Percentiles rank a stretch among this genome's conserved stretches.
These are phyloP conservation scores for Fabriciana adippe DNA, from an alignment of 2,888 invertebrate species.

Conservation along the genomic window DNA sequence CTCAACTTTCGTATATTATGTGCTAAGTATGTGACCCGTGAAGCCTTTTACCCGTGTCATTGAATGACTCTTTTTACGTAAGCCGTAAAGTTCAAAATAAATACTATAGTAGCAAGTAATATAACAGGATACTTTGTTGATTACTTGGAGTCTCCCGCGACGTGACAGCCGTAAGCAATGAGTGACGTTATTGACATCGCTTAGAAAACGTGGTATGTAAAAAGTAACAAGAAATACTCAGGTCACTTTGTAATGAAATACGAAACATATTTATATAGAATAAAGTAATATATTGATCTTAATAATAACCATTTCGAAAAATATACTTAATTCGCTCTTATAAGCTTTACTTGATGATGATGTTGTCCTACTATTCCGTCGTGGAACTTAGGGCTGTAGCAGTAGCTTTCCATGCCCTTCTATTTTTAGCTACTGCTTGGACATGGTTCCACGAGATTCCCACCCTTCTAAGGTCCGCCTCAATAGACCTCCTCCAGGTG, in stretches of 20 bases:
- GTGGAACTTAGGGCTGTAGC: too few species aligned
- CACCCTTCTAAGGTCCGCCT: too few species aligned
- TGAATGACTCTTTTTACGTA: neutral
- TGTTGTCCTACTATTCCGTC: too few species aligned
- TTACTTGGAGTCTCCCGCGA: constrained; percentile 16
- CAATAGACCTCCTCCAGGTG: too few species aligned
- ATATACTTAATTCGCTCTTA: too few species aligned
- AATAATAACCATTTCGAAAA: neutral
- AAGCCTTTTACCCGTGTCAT: neutral
- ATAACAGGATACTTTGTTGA: constrained; percentile 13
- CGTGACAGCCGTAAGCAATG: constrained; percentile 26
- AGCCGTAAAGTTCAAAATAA: constrained; percentile 3
- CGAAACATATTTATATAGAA: neutral
- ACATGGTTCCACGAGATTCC: too few species aligned
- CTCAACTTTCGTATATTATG: neutral
- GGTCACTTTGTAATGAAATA: constrained; percentile 14
- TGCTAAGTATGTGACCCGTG: neutral
- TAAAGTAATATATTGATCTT: neutral
- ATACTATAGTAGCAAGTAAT: neutral
- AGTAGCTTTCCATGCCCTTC: too few species aligned
- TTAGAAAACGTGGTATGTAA: constrained; percentile 13
- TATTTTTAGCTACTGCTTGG: too few species aligned
- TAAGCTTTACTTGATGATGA: too few species aligned
- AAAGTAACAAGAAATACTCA: constrained; percentile 15
- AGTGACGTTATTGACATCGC: constrained; percentile 26